These are phyloP conservation scores for Muntiacus reevesi DNA, from an alignment of 2,113 vertebrate species.

Conservation along the genomic window DNA sequence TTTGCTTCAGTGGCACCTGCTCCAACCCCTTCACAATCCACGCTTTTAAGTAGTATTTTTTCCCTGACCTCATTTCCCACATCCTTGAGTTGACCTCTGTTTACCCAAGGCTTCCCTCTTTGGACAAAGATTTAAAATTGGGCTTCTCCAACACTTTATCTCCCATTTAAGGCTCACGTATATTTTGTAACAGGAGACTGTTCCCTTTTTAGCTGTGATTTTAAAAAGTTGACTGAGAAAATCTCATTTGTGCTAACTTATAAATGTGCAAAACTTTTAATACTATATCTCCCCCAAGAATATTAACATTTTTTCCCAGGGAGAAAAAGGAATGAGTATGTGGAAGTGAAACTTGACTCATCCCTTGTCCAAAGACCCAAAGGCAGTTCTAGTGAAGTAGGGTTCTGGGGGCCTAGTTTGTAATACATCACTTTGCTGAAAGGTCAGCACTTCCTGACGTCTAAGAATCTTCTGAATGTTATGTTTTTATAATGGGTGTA, in stretches of 20 bases:
- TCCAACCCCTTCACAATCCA: neutral
- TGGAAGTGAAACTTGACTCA: neutral
- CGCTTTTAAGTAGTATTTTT: neutral
- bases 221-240: neutral
- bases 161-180: neutral
- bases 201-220: neutral
- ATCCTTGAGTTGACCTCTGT: neutral
- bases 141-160: neutral
- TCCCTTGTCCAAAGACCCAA: neutral
- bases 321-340: neutral
- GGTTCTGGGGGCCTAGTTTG: neutral
- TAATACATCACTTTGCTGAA: neutral
- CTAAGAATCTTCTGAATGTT: neutral
- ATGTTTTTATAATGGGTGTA: neutral
- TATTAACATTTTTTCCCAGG: neutral
- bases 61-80: neutral
- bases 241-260: neutral
- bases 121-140: neutral
- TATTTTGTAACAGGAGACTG: neutral
- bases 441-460: neutral
- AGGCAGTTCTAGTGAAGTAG: neutral
- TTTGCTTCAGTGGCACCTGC: neutral
- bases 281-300: neutral
- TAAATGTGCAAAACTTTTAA: neutral
- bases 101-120: neutral